Conservation (phyloP, 2,113 vertebrate species). For the Corythornis vintsioides region DNA sequence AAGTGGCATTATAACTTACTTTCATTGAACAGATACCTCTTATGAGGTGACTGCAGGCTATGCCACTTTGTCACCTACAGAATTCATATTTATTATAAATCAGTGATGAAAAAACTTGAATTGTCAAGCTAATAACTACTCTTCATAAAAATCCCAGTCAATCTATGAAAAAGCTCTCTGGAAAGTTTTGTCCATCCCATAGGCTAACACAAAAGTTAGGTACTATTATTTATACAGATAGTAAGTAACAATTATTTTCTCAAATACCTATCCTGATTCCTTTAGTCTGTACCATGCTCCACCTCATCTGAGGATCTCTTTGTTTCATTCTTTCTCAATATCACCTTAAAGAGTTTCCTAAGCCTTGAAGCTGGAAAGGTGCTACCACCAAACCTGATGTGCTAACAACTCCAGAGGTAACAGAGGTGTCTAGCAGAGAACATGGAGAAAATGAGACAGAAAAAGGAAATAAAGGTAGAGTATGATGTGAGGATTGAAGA, state of each 20-base stretch:
- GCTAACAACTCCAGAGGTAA: neutral
- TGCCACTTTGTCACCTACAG: neutral
- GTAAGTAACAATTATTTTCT: neutral
- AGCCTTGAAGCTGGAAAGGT: neutral
- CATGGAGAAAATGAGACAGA: neutral
- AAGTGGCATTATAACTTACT: neutral
- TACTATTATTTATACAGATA: neutral
- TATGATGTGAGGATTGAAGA: neutral
- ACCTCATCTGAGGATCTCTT: neutral
- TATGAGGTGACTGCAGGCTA: neutral
- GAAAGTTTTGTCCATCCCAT: neutral
- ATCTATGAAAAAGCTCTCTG: too few relatives aligned
- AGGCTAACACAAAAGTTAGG: neutral
- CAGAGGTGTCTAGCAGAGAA: neutral
- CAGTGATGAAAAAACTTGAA: neutral
- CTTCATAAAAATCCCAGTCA: neutral
- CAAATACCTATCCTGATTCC: neutral
- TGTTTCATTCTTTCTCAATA: neutral
- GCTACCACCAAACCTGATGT: neutral
- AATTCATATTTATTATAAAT: neutral
- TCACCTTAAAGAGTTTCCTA: accelerated
- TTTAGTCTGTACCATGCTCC: accelerated
- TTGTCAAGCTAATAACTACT: neutral
- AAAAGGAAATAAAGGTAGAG: neutral
- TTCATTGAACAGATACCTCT: neutral